Conservation (phyloP, 2,797 vertebrate genomes). For the Pelochelys cantorii region DNA sequence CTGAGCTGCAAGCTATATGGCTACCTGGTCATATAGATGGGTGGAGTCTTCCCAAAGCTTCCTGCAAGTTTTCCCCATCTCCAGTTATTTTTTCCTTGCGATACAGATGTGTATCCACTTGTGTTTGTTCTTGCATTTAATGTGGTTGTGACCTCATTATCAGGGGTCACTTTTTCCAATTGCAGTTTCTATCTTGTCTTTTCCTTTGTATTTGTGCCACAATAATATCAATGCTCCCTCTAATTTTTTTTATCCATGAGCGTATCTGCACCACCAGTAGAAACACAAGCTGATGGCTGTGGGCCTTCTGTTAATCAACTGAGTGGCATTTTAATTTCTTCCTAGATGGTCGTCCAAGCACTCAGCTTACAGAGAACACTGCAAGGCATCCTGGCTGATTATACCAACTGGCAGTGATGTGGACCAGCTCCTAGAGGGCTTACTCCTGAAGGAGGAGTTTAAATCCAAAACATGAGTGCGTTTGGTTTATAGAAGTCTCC, state of each 20-base stretch:
- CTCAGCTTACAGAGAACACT: too few species aligned
- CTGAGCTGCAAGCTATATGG: conserved; percentile 23
- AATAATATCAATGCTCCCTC: too few species aligned
- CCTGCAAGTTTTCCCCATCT: conserved; percentile 92
- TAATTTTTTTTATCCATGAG: too few species aligned
- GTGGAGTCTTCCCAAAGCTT: conserved; percentile 92
- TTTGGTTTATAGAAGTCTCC: background rate
- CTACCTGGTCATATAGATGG: conserved; percentile 88
- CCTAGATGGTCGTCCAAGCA: too few species aligned
- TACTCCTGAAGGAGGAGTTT: background rate
- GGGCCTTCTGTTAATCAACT: too few species aligned
- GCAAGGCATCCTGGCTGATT: background rate
- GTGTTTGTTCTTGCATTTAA: conserved; percentile 93
- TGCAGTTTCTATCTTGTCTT: background rate
- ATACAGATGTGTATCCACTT: conserved; percentile 91
- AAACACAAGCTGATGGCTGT: too few species aligned
- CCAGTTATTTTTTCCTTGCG: conserved; percentile 92
- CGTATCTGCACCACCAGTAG: too few species aligned
- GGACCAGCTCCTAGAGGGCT: background rate
- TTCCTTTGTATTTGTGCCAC: background rate
- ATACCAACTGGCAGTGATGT: background rate
- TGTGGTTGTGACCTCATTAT: too few species aligned
- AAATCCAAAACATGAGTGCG: background rate
- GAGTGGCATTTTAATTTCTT: too few species aligned
- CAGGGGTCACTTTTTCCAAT: background rate